Percentiles rank a stretch among this genome's conserved stretches.
phyloP scores from a whole-genome alignment of 2,797 vertebrate species.

The Neosilurus mollespiculum region DNA sequence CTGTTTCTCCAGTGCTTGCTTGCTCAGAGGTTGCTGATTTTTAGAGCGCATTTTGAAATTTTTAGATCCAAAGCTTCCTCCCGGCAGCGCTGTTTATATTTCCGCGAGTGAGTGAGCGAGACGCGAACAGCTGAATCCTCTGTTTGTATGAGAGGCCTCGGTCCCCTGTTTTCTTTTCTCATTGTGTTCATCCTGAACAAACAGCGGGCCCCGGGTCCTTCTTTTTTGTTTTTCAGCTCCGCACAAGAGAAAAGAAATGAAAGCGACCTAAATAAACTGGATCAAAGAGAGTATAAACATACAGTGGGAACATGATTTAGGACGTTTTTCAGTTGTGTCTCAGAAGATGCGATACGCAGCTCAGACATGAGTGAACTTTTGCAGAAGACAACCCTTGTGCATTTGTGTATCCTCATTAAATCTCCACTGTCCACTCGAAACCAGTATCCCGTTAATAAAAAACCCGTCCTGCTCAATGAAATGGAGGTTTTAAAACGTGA shows the following conservation, averaged over 20 bases:
- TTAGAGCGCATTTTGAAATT: conserved; percentile 15
- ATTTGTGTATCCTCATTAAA: conserved; percentile 26
- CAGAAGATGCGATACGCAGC: neutral
- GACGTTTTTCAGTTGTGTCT: conserved; percentile 9
- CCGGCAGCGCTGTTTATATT: conserved; percentile 49
- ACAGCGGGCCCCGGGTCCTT: conserved; percentile 60
- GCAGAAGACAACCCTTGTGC: neutral
- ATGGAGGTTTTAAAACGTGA: conserved; percentile 38
- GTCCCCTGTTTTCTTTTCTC: conserved; percentile 65
- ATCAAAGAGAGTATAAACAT: conserved; percentile 69
- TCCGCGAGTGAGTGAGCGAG: conserved; percentile 34
- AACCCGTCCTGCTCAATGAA: conserved; percentile 39
- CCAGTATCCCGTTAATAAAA: conserved; percentile 42
- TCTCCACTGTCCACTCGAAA: conserved; percentile 41
- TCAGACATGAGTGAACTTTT: neutral
- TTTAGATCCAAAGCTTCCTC: conserved; percentile 34
- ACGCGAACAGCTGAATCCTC: conserved; percentile 63
- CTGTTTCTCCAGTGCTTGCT: conserved; percentile 28
- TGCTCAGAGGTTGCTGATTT: conserved; percentile 23
- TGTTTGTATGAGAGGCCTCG: conserved; percentile 58
- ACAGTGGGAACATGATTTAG: conserved; percentile 51
- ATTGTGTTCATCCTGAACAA: conserved; percentile 78
- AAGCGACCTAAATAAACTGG: conserved; percentile 68
- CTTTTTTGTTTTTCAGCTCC: conserved; percentile 68
- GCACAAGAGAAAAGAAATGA: conserved; percentile 50